Base-by-base conservation (phyloP, 2,113 vertebrate genomes). In the Oophaga pumilio region DNA sequence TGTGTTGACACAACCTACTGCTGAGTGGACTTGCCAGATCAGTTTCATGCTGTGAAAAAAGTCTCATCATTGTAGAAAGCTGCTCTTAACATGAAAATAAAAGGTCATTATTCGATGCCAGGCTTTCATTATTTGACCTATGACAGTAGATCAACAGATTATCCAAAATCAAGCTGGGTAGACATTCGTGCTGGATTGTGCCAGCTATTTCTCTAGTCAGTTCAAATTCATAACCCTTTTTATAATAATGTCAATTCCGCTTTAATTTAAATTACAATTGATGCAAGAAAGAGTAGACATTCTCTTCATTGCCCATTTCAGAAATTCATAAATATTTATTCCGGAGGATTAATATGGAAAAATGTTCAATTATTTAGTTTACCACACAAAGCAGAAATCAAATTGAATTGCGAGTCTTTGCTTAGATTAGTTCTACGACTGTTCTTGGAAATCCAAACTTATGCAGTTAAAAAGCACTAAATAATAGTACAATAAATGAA, bases 1-100 rank as follows among this genome's bases (percentile, higher is more conserved):
- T 83, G 90, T 94, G 93, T 94, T 94, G 92, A 93, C 91, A 92
- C 85, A 93, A 87, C 91, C 92, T 90, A 94, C 94, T 89, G 92
- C 94, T 93, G 93, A 89, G 92, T 78, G 90, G 91, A 91, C 90
- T 92, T 90, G 91, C 90, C 91, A 91, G 87, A 91, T 89, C 82
- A 89, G 90, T 9, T 77, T 87, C 93, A 88, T 13, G 91, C 93
- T 92, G 93, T 90, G 93, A 90, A 57, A 92, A 85, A 91, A 1
- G 89, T 89, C 85, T 93, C 92, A 91, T 89, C 91, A 89, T 90
- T 84, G 53, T 89, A 85, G 76, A 89, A 82, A 76, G 50, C 90
- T 90, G 89, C 89, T 90, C 78, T 11, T 66, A 88, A 62, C 64
- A 91, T 78, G 89, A 90, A 89, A 91, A 91, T 89, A 88, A 92